phyloP scores from a whole-genome alignment of 2,113 vertebrate genomes.

The Tachysurus fulvidraco region DNA sequence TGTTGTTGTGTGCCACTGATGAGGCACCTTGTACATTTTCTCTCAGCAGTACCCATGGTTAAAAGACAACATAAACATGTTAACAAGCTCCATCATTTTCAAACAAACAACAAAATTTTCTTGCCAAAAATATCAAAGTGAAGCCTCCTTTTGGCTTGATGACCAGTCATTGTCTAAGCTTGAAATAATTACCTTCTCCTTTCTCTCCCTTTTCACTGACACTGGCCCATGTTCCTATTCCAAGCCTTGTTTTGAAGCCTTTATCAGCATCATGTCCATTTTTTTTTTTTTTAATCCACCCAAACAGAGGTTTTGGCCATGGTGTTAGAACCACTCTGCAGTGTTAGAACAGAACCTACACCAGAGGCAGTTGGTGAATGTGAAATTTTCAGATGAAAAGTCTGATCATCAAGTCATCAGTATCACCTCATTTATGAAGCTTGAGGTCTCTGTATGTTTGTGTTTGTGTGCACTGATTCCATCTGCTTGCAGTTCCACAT shows the following conservation, averaged over 20 bases:
- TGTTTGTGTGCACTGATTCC: slow-evolving; percentile 11
- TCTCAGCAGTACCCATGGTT: slow-evolving; percentile 37
- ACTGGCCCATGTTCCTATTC: neutral
- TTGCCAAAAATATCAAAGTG: slow-evolving; percentile 51
- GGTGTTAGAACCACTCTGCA: neutral
- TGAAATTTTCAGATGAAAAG: neutral
- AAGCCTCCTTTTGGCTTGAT: slow-evolving; percentile 44
- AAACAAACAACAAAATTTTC: slow-evolving; percentile 19
- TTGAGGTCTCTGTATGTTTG: slow-evolving; percentile 24
- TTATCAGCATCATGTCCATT: slow-evolving; percentile 40
- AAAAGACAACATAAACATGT: slow-evolving; percentile 44
- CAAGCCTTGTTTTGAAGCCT: slow-evolving; percentile 22
- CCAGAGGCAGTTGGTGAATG: slow-evolving; percentile 4
- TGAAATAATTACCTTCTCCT: slow-evolving; percentile 40
- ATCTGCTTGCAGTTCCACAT: slow-evolving; percentile 26
- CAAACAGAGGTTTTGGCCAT: slow-evolving; percentile 4
- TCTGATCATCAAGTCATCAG: slow-evolving; percentile 4
- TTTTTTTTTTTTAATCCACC: slow-evolving; percentile 33
- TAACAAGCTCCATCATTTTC: slow-evolving; percentile 31
- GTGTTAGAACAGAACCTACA: neutral
- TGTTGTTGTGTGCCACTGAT: slow-evolving; percentile 44
- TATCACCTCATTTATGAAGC: neutral
- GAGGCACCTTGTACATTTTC: slow-evolving; percentile 45
- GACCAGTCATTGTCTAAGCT: slow-evolving; percentile 51
- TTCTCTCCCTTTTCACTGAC: neutral